phyloP scores from a whole-genome alignment of 2,888 invertebrate species.

The Spialia ferax region DNA sequence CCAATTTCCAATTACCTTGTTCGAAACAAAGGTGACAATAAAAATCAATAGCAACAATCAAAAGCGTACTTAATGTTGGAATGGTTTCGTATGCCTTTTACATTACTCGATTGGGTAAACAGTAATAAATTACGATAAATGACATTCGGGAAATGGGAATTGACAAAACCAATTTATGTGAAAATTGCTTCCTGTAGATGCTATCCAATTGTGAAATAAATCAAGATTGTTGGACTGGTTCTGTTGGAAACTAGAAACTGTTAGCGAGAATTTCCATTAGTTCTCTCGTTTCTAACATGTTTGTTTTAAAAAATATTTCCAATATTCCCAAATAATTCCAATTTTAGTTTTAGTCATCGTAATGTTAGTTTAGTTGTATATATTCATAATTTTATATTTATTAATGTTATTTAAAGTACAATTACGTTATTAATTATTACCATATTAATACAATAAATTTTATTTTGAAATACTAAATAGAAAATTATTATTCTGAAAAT shows the following conservation, averaged over 20 bases:
- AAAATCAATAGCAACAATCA: constrained; percentile 37
- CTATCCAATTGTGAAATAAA: constrained; percentile 62
- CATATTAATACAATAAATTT: too few species aligned
- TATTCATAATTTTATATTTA: too few species aligned
- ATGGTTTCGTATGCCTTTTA: constrained; percentile 31
- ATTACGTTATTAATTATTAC: too few species aligned
- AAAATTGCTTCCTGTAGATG: constrained; percentile 60
- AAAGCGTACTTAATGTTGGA: constrained; percentile 36
- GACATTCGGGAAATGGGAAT: constrained; percentile 67
- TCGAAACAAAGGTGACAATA: constrained; percentile 33
- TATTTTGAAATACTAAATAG: too few species aligned
- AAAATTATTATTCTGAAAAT: too few species aligned
- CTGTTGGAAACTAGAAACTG: neutral
- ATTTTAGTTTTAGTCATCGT: too few species aligned
- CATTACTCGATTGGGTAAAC: constrained; percentile 55
- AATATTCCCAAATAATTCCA: too few species aligned
- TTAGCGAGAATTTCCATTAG: neutral
- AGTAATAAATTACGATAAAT: constrained; percentile 66
- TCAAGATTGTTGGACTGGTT: constrained; percentile 44
- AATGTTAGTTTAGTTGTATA: too few species aligned
- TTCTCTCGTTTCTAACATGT: too few species aligned
- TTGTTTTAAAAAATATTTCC: too few species aligned
- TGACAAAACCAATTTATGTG: constrained; percentile 69
- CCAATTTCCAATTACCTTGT: constrained; percentile 26
- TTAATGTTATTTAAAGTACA: too few species aligned